Evolutionary conservation across 2,113 vertebrate genomes (phyloP).

Genomic region (Bubo bubo): DNA sequence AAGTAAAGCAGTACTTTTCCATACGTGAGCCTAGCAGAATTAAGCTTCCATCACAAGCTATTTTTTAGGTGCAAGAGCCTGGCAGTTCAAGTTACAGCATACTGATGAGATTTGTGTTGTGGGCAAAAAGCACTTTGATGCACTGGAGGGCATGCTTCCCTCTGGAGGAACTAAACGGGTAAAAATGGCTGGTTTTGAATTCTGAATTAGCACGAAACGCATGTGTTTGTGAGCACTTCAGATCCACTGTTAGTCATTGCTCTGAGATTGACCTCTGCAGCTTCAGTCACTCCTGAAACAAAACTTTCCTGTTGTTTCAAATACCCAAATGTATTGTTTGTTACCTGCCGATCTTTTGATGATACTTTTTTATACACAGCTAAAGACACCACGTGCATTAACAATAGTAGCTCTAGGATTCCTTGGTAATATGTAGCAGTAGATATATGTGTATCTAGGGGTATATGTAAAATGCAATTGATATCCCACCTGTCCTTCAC

Average conservation of each 20-base stretch:
- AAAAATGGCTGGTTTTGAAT: background rate
- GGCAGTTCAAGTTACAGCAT: slow-evolving; percentile 65
- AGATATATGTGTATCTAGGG: slow-evolving; percentile 37
- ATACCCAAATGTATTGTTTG: background rate
- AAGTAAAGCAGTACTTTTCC: slow-evolving; percentile 70
- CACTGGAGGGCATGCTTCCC: background rate
- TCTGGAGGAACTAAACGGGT: background rate
- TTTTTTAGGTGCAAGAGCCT: slow-evolving; percentile 44
- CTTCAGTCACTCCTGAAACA: background rate
- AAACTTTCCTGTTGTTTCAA: background rate
- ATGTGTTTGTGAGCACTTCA: background rate
- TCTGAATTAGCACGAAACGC: background rate
- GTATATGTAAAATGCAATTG: slow-evolving; percentile 7
- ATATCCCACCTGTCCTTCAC: slow-evolving; percentile 48
- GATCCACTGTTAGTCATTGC: background rate
- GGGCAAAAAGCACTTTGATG: slow-evolving; percentile 49
- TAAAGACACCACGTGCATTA: background rate
- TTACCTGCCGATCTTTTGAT: background rate
- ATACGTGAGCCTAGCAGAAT: slow-evolving; percentile 32
- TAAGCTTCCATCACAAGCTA: slow-evolving; percentile 35
- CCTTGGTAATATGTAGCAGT: slow-evolving; percentile 5
- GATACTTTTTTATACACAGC: background rate
- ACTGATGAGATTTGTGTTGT: slow-evolving; percentile 57
- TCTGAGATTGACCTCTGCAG: background rate
- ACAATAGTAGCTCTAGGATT: background rate